Conservation (phyloP, 2,113 vertebrate species). For the Megaptera novaeangliae region DNA sequence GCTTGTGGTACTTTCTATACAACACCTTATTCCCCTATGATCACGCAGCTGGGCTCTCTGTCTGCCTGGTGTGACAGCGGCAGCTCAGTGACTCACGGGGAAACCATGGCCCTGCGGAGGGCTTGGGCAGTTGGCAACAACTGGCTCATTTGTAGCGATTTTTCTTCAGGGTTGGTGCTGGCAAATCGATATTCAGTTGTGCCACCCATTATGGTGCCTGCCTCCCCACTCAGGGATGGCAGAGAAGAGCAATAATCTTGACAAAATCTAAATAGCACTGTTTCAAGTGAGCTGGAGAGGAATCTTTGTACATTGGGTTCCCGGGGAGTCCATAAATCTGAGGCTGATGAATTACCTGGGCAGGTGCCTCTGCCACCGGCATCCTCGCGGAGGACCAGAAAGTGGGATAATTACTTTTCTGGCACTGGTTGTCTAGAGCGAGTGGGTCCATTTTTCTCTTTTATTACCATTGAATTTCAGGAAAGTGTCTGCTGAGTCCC, state of each 20-base stretch:
- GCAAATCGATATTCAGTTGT: not conserved
- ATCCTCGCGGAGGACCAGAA: not conserved
- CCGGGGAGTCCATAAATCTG: not conserved
- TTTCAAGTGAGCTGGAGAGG: not conserved
- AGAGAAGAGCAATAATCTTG: slow-evolving; percentile 1
- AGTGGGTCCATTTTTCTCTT: slow-evolving; percentile 39
- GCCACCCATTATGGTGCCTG: not conserved
- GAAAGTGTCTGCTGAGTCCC: not conserved
- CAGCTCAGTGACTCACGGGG: not conserved
- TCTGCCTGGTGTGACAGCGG: not conserved
- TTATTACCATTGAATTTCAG: slow-evolving; percentile 31
- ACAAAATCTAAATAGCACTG: slow-evolving; percentile 41
- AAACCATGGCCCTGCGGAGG: no score
- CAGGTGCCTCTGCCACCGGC: not conserved
- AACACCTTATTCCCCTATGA: not conserved
- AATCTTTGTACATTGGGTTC: not conserved
- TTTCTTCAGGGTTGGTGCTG: not conserved
- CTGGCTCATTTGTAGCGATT: not conserved
- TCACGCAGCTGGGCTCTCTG: not conserved
- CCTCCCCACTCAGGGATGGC: not conserved
- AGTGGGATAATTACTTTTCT: slow-evolving; percentile 22
- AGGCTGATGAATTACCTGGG: not conserved
- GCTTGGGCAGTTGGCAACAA: not conserved
- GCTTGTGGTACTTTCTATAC: not conserved
- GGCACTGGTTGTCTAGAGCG: not conserved